Evolutionary conservation across 2,888 invertebrate species (phyloP), one percentile per base, ranked within the genome.

Genomic region (Ophonus ardosiacus): DNA sequence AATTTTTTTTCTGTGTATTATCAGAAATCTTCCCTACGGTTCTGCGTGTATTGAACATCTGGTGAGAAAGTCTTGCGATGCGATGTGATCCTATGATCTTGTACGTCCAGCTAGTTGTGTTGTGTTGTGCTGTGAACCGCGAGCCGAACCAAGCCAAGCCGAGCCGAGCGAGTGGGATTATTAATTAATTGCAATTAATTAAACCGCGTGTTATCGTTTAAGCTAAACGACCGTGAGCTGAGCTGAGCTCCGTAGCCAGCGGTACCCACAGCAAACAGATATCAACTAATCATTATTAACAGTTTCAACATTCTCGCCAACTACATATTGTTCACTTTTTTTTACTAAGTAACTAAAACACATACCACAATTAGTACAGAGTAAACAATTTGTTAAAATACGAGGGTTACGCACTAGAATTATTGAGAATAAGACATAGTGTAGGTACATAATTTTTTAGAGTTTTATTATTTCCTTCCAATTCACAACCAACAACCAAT

Each of bases 171-270:
- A 51, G 43, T 68, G 59, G 38, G 61, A 76, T 76, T 76, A 83
- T 83, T 83, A 59, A 83, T 74, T 71, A 83, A 57, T 83, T 57
- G 59, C 63, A 76, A 83, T 83, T 83, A 76, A 83, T 83, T 76
- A 83, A 76, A 40, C 61, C 4, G 65, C 81, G 65, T 81, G 81
- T 81, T 81, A 81, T 81, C 81, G 65, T 81, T 81, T 81, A 43
- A 81, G 43, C 74, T 74, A 74, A 59, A 80, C 61, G 78, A 56
- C 56, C 78, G 17, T 18, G 56, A n/a, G 38, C 15, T 31, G 31
- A 31, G 31, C 31, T 31, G 31, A 31, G 31, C 31, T 31, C 31
- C 31, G 31, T 31, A 5, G 31, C 68, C 63, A 18, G 68, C 68
- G 15, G 43, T 51, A 59, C 59, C n/a, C 56, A n/a, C 13, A n/a